phyloP scores from a whole-genome alignment of 2,797 vertebrate genomes.

The Gymnocypris eckloni region DNA sequence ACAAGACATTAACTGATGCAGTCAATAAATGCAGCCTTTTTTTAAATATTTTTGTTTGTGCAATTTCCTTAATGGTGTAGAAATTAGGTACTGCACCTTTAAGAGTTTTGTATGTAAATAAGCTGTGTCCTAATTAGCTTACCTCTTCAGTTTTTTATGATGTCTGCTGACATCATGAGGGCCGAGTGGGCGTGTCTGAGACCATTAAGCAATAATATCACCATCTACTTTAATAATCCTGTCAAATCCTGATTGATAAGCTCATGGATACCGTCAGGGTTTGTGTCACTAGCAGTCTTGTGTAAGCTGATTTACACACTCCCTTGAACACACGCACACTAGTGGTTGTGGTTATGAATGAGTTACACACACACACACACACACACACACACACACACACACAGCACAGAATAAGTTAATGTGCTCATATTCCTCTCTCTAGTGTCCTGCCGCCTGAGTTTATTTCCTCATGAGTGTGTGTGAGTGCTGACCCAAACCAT shows the following conservation, averaged over 20 bases:
- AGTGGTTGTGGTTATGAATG: not conserved
- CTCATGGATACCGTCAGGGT: too few species aligned
- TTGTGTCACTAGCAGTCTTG: not conserved
- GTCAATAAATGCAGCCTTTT: not conserved
- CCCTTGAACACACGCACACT: not conserved
- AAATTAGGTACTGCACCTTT: not conserved
- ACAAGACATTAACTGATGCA: too few species aligned
- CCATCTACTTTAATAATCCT: not conserved
- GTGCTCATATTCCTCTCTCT: not conserved
- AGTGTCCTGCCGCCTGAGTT: not conserved
- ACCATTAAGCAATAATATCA: not conserved
- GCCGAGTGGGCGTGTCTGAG: not conserved
- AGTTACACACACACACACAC: not conserved
- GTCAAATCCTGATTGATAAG: not conserved
- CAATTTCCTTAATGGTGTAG: not conserved
- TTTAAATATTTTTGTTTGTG: too few species aligned
- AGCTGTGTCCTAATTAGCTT: too few species aligned
- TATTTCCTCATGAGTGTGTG: not conserved
- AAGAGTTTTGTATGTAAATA: not conserved
- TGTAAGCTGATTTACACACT: not conserved
- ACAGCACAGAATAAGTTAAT: not conserved
- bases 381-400: not conserved
- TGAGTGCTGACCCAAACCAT: constrained; percentile 3
- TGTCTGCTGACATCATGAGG: not conserved
- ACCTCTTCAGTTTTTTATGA: too few species aligned